phyloP scores from a whole-genome alignment of 2,113 vertebrate genomes.

The Takifugu flavidus region DNA sequence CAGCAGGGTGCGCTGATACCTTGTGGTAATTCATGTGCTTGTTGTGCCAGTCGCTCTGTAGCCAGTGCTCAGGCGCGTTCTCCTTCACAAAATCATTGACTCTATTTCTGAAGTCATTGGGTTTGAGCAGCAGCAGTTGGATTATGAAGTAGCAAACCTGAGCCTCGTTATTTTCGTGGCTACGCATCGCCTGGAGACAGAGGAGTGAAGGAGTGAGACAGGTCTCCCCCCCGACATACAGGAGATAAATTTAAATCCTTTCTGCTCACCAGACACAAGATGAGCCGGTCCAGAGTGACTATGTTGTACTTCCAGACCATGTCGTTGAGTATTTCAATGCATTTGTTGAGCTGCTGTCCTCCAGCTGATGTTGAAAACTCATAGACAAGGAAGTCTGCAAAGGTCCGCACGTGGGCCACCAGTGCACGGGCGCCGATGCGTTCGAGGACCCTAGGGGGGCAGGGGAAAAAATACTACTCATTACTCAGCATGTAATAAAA shows the following conservation, averaged over 20 bases:
- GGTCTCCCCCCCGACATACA: rapidly evolving
- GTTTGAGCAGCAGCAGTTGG: conserved; percentile 93
- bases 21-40: conserved; percentile 99
- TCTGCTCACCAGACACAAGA: conserved; percentile 90
- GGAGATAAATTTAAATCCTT: neutral
- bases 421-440: conserved; percentile 93
- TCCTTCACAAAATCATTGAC: conserved; percentile 99
- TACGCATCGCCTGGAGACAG: conserved; percentile 88
- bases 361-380: conserved; percentile 98
- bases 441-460: conserved; percentile 84
- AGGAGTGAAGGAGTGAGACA: neutral
- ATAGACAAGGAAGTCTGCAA: conserved; percentile 97
- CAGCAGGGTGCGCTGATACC: conserved; percentile 48
- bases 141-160: conserved; percentile 99
- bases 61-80: conserved; percentile 97
- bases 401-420: conserved; percentile 94
- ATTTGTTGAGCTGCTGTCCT: conserved; percentile 97
- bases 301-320: conserved; percentile 99
- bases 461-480: neutral
- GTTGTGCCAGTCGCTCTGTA: conserved; percentile 98
- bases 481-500: neutral
- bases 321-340: conserved; percentile 98
- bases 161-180: conserved; percentile 97
- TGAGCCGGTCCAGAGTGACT: conserved; percentile 93
- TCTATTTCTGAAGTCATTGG: conserved; percentile 96